Evolutionary conservation across 2,797 vertebrate genomes (phyloP).

Genomic region (Lithobates pipiens): DNA sequence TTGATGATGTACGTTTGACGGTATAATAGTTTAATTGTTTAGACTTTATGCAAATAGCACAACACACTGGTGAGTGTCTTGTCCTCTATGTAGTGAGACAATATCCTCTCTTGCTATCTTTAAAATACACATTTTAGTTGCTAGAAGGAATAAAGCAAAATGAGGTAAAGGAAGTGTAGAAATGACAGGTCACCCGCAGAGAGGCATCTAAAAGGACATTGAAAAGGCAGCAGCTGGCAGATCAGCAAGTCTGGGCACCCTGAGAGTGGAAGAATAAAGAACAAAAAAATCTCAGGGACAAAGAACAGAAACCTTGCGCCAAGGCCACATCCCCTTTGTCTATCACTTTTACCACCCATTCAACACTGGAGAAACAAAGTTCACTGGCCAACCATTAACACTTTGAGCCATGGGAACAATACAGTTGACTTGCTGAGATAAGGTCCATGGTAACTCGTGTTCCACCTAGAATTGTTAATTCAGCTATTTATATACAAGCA

Average conservation of each 20-base stretch:
- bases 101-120: background rate
- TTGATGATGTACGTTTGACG: background rate
- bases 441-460: background rate
- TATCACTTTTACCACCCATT: constrained; percentile 10
- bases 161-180: constrained; percentile 25
- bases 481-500: background rate
- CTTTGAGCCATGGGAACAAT: constrained; percentile 2
- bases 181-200: constrained; percentile 44
- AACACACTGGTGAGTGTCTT: background rate
- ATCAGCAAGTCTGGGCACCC: constrained; percentile 42
- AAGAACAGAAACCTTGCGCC: constrained; percentile 39
- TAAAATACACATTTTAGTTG: constrained; percentile 1
- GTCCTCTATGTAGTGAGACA: background rate
- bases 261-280: constrained; percentile 34
- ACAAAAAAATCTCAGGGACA: constrained; percentile 31
- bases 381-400: constrained; percentile 26
- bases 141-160: constrained; percentile 4
- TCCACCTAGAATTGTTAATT: background rate
- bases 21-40: background rate
- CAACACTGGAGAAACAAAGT: constrained; percentile 2
- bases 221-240: constrained; percentile 37
- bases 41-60: background rate
- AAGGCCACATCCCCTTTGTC: constrained; percentile 25
- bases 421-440: background rate
- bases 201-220: constrained; percentile 25